A percentile compares a stretch with the other conserved stretches of the same genome.
Conservation (phyloP, 2,888 invertebrate genomes). For the Liposcelis brunnea region DNA sequence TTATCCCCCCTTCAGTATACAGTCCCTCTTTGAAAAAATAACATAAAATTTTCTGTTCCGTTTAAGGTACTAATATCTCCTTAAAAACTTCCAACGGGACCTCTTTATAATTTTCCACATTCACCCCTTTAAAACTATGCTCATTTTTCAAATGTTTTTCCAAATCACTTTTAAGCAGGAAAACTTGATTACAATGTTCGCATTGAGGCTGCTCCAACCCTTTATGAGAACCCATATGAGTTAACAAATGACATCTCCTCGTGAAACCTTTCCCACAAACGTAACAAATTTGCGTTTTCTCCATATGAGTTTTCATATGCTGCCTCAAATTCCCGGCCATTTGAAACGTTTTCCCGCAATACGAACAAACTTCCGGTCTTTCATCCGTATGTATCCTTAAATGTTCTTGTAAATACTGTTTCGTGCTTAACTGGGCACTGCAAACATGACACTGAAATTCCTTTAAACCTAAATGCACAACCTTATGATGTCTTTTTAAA, state of each 20-base stretch:
- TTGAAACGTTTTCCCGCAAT: constrained; percentile 8
- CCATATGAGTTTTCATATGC: constrained; percentile 7
- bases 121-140: background rate
- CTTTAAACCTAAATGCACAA: constrained; percentile 3
- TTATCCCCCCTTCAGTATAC: too few relatives aligned
- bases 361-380: constrained; percentile 2
- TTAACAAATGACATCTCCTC: constrained; percentile 1
- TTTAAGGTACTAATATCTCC: background rate
- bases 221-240: constrained; percentile 5
- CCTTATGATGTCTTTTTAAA: background rate
- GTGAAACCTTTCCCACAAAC: constrained; percentile 3
- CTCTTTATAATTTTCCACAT: background rate
- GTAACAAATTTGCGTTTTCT: constrained; percentile 2
- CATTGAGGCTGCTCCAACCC: background rate
- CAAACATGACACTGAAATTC: constrained; percentile 5
- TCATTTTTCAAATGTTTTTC: constrained; percentile 1
- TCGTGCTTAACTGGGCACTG: constrained; percentile 6
- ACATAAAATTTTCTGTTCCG: too few relatives aligned
- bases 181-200: background rate
- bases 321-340: constrained; percentile 4
- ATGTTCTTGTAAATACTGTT: constrained; percentile 7
- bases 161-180: constrained; percentile 1
- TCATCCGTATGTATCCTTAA: constrained; percentile 3
- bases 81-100: background rate
- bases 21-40: too few relatives aligned